These are phyloP conservation scores for Flexamia atlantica DNA, from an alignment of 2,888 invertebrate genomes.

Conservation along the genomic window DNA sequence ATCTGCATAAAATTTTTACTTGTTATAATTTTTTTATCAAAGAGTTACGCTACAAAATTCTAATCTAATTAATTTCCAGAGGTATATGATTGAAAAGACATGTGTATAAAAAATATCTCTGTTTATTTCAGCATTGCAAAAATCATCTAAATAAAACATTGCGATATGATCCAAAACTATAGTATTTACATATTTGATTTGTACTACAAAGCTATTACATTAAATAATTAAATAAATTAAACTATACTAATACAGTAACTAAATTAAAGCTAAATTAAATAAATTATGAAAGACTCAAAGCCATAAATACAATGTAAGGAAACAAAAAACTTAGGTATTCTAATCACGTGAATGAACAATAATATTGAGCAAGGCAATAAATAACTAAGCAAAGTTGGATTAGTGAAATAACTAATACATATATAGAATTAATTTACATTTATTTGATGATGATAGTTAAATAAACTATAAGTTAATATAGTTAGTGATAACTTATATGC, in stretches of 20 bases:
- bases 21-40: no score
- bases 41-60: no score
- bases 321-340: background rate
- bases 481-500: no score
- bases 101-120: background rate
- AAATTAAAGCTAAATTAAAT: slow-evolving; percentile 5
- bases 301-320: background rate
- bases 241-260: background rate
- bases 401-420: background rate
- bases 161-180: background rate
- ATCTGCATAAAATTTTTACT: no score
- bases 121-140: no score
- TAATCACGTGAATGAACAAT: background rate
- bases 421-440: no score
- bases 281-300: slow-evolving; percentile 41
- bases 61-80: no score
- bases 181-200: background rate
- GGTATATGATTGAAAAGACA: no score
- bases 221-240: slow-evolving; percentile 33
- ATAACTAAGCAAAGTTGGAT: background rate
- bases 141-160: background rate
- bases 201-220: background rate
- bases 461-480: no score
- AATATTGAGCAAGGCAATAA: slow-evolving; percentile 17
- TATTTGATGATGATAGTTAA: no score